Percentiles rank a stretch among this genome's conserved stretches.
These are phyloP conservation scores for Marisa cornuarietis DNA, from an alignment of 1,140 invertebrate species.

Conservation along the genomic window DNA sequence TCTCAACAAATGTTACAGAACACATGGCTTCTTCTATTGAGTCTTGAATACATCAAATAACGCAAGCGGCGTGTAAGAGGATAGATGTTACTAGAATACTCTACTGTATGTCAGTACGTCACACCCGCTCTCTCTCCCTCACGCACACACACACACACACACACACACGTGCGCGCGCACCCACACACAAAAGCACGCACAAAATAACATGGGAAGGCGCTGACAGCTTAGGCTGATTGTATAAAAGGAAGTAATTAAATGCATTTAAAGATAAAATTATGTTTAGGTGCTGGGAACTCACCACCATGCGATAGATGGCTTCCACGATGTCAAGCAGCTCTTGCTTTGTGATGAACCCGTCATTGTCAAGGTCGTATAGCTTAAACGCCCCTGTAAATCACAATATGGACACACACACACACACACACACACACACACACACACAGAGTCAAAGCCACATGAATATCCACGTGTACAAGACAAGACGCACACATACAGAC, in stretches of 20 bases:
- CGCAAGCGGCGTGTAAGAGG: no score
- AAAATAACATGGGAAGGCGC: neutral
- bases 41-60: neutral
- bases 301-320: slow-evolving; percentile 68
- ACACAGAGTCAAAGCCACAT: no score
- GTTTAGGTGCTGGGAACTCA: slow-evolving; percentile 8
- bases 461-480: no score
- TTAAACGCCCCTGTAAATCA: slow-evolving; percentile 67
- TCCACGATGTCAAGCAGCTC: slow-evolving; percentile 69
- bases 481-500: neutral
- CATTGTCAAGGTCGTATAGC: slow-evolving; percentile 70
- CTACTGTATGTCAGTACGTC: neutral
- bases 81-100: neutral
- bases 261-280: neutral
- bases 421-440: slow-evolving; percentile 2
- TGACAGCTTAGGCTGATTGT: neutral
- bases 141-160: slow-evolving; percentile 9
- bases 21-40: neutral
- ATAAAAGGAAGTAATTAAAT: neutral
- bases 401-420: neutral
- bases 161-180: neutral
- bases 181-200: slow-evolving; percentile 1
- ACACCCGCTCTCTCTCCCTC: no score
- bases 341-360: slow-evolving; percentile 68
- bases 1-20: neutral